Evolutionary conservation across 1,140 invertebrate species (phyloP).

Genomic region (Papilio glaucus): DNA sequence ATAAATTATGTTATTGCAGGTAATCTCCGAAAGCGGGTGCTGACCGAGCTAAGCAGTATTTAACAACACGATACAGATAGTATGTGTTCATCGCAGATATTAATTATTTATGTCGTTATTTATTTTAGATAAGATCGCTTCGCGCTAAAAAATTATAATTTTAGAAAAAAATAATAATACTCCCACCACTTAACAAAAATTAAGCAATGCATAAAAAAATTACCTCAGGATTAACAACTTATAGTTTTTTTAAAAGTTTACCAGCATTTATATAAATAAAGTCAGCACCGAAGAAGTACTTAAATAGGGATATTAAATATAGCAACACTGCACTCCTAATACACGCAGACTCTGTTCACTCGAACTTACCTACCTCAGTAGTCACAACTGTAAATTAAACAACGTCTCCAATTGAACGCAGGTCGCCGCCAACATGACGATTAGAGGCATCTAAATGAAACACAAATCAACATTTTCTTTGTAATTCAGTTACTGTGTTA

Average conservation of each 20-base stretch:
- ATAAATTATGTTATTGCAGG: constrained; percentile 47
- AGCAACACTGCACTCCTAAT: not conserved
- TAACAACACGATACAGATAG: constrained; percentile 10
- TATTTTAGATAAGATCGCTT: constrained; percentile 33
- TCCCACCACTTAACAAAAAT: not conserved
- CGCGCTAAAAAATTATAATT: constrained; percentile 18
- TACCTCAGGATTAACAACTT: not conserved
- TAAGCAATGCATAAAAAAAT: too few species aligned
- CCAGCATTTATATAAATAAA: constrained; percentile 4
- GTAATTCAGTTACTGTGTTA: constrained; percentile 10
- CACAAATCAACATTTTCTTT: constrained; percentile 22
- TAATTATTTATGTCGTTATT: constrained; percentile 23
- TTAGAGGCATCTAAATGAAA: constrained; percentile 19
- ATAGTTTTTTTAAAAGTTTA: constrained; percentile 14
- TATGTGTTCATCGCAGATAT: constrained; percentile 23
- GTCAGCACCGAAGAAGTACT: constrained; percentile 36
- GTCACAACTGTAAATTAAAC: constrained; percentile 18
- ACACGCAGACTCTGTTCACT: not conserved
- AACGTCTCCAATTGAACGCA: not conserved
- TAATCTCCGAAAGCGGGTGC: constrained; percentile 55
- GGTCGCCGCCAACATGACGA: constrained; percentile 8
- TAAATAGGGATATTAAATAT: constrained; percentile 22
- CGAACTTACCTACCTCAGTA: constrained; percentile 35
- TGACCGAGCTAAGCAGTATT: constrained; percentile 60
- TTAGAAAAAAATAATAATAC: not conserved